Conservation (phyloP, 1,140 invertebrate genomes). For the Pantala flavescens region DNA sequence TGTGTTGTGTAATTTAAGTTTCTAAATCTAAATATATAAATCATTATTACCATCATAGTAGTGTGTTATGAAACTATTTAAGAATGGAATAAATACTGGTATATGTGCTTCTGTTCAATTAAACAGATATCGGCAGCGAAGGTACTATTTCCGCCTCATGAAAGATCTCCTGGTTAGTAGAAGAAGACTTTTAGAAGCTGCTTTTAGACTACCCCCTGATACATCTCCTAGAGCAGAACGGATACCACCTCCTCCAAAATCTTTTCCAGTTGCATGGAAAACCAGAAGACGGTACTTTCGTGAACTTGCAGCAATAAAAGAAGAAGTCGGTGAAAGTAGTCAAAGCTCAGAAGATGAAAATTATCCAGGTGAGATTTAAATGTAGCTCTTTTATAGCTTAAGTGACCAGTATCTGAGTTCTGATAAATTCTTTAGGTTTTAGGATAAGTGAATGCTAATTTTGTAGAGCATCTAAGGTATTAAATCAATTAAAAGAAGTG, state of each 20-base stretch:
- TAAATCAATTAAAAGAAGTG: no score
- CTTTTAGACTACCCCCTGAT: conserved; percentile 42
- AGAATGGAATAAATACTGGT: no score
- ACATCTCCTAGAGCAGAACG: conserved; percentile 30
- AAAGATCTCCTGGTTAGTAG: conserved; percentile 53
- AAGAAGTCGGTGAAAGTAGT: conserved; percentile 49
- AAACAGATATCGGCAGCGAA: conserved; percentile 35
- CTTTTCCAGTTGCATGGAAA: conserved; percentile 36
- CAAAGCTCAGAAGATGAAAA: conserved; percentile 60
- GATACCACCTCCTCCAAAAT: conserved; percentile 33
- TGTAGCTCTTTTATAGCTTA: no score
- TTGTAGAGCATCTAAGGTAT: no score
- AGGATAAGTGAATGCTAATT: no score
- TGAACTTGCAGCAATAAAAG: conserved; percentile 39
- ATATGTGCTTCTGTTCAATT: conserved; percentile 6
- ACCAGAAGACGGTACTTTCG: conserved; percentile 44
- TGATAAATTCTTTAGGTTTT: not conserved
- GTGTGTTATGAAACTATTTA: no score
- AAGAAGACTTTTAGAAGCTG: conserved; percentile 49
- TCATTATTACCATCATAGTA: no score
- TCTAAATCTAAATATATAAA: no score
- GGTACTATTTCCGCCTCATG: conserved; percentile 38
- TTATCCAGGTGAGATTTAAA: conserved; percentile 38
- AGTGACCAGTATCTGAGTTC: not conserved
- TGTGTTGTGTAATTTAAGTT: no score